Evolutionary conservation across 2,797 vertebrate genomes (phyloP), one percentile per base, ranked within the genome.

Genomic region (Mormyrops boulengeri): DNA sequence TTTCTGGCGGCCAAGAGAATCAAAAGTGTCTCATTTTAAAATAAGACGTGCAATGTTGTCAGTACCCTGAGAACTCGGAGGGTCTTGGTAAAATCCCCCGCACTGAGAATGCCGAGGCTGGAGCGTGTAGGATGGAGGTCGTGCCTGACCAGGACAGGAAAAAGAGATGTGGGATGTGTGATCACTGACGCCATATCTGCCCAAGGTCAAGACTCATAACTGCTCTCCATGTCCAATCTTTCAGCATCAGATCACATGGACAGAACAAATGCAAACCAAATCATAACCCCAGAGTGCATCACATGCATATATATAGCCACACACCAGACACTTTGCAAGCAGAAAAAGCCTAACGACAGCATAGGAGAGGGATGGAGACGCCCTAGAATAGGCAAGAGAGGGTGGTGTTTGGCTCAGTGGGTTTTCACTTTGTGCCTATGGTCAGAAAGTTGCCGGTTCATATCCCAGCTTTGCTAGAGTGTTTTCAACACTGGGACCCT

Each of bases 1-100:
- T 53, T 30, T 26, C 47, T 11, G 22, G n/a, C 12, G 12, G 49
- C 47, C 84, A 53, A 86, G 22, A 34, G 30, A 52, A 93, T 94
- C 12, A 92, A 94, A 92, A 94, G 92, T 92, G 90, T 2, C 89
- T 89, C 84, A 90, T 90, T 87, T 90, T 53, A 44, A 38, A 26
- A 60, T 85, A 91, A 93, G 91, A 94, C 12, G 1, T 26, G 26
- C 44, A 3, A 60, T n/a, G 14, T 9, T 80, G 38, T 80, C 6
- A 38, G 73, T 97, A 99, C 98, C 98, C 98, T 99, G 98, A 30
- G 98, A 99, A 91, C 97, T 97, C 92, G 97, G 97, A 0, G 96
- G 97, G 95, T 99, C 98, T 90, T 97, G 97, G 93, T 97, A 98
- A 94, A 97, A 97, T 89, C 98, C 98, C 38, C 96, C 95, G 80